Base-by-base conservation (phyloP, 1,140 invertebrate genomes). In the Hyles vespertilio region DNA sequence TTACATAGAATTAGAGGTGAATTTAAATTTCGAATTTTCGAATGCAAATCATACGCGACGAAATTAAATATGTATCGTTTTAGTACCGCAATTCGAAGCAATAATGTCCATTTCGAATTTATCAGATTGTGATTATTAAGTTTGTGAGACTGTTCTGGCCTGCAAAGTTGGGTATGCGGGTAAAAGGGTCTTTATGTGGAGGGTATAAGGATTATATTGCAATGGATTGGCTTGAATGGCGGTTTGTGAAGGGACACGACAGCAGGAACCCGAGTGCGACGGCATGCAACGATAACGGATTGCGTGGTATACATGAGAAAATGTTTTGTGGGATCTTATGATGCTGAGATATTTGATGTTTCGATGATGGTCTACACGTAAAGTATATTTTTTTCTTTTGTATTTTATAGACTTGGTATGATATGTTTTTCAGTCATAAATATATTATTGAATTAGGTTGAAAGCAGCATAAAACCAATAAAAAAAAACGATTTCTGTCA, bases 181-280 rank as follows among this genome's bases (percentile, higher is more conserved):
- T 34, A 10, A 52, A 56, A 40, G 50, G 34, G 11, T 5, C 51
- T 32, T 59, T 74, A 69, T 61, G 0, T 0, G 12, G 10, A 40
- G 3, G 4, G 0, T 0, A 32, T 73, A 77, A 66, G 51, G 54
- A 66, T 49, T 32, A 47, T 62, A 69, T 69, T 75, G 22, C 4
- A 5, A 10, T 11, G 43, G 50, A 32, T 9, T 32, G 7, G 10
- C 9, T 57, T 40, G 44, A 3, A 47, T 32, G 33, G 53, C 63
- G n/a, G 32, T 57, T 34, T 64, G 69, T 55, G 8, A 48, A 56
- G 59, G 57, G 62, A 70, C 70, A 71, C 66, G 74, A 74, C 70
- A 79, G 70, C 67, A 67, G 69, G 70, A 70, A 71, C 68, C 70
- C 74, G 80, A 71, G 76, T 81, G 78, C 78, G 78, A 72, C 72